Percentiles rank a stretch among this genome's conserved stretches.
Evolutionary conservation across 2,113 vertebrate genomes (phyloP).

Genomic region (Elanoides forficatus): DNA sequence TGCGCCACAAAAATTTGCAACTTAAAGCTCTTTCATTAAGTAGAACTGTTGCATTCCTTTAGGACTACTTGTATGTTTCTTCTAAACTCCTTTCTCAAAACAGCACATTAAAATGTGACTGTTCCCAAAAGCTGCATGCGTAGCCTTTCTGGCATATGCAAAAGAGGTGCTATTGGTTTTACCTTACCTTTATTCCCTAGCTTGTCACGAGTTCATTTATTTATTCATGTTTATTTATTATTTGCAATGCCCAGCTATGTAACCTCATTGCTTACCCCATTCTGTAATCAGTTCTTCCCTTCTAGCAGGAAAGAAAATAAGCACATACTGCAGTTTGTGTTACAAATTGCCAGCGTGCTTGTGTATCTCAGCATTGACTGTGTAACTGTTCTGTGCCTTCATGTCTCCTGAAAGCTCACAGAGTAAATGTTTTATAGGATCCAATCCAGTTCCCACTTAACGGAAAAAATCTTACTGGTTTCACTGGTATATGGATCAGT

Average conservation of each 20-base stretch:
- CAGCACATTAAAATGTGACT: background rate
- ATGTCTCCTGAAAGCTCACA: background rate
- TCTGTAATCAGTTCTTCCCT: background rate
- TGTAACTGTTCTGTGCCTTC: background rate
- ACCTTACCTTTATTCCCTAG: background rate
- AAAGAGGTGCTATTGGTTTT: background rate
- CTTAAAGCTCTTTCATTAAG: background rate
- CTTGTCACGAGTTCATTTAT: background rate
- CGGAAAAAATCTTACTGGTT: constrained; percentile 25
- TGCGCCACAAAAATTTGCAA: background rate
- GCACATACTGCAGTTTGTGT: background rate
- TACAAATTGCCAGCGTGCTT: background rate
- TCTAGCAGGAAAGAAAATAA: background rate
- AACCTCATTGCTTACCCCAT: background rate
- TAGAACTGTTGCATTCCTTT: background rate
- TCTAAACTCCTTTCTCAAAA: background rate
- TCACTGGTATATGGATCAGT: background rate
- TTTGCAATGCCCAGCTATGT: background rate
- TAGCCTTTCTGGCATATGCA: background rate
- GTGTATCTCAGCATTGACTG: background rate
- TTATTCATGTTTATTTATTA: background rate
- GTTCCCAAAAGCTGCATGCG: background rate
- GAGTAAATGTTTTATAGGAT: constrained; percentile 10
- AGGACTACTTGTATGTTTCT: background rate
- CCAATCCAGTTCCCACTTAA: background rate